Base-by-base conservation (phyloP, 2,113 vertebrate genomes). In the Melanerpes formicivorus region DNA sequence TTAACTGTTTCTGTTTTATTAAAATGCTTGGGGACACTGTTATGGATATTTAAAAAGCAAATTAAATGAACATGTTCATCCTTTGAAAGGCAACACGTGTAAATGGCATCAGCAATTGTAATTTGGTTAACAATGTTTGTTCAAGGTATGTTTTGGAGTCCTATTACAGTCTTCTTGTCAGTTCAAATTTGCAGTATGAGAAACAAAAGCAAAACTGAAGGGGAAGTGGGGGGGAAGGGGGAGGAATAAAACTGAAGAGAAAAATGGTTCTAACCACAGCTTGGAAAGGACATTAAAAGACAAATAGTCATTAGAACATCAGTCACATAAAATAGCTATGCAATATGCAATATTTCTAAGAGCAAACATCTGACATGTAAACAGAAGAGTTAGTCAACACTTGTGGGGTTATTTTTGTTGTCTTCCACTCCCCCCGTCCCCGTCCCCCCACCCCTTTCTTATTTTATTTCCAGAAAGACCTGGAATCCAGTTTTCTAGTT, bases 1-100 rank as follows among this genome's bases (percentile, higher is more conserved):
- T 95, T 95, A 95, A 96, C 88, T 92, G 87, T 96, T 96, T 93
- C 87, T 96, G 85, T 96, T 96, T 97, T 95, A 95, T 95, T 97
- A 95, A 96, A 97, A 95, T 92, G 95, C 90, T 90, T 90, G 62
- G 94, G 95, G 93, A 96, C 73, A 93, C 86, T 82, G 82, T 84
- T 95, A 95, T 58, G 66, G 84, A 96, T 96, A 72, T 94, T 97
- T 96, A 90, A 94, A 95, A 97, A 84, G 82, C 74, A 96, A 97
- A 97, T 97, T 95, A 97, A 97, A 97, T 95, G 62, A 96, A 80
- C 75, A 74, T 6, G 42, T 78, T 97, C 92, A 95, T 96, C 87
- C 95, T 96, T 96, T 95, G 92, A 97, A 97, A 97, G 87, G 92
- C 76, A 90, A 95, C 94, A 97, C 10, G 67, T 96, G 95, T 93